Base-by-base conservation (phyloP, 64 coral and sea anemone species). In the Acropora tenuis region DNA sequence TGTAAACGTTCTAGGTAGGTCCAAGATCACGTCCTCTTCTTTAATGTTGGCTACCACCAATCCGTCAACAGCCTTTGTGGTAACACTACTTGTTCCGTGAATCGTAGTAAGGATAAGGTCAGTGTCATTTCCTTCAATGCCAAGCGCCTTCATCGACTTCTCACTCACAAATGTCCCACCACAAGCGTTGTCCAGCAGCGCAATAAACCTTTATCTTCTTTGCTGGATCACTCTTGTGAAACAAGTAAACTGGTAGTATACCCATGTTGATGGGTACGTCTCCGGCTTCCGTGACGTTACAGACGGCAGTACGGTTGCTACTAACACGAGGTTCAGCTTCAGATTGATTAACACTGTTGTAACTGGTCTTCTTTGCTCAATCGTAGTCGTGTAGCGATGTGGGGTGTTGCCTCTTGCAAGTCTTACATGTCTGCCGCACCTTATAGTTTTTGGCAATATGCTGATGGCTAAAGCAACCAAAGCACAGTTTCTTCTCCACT, bases 101-200 rank as follows among this genome's bases (percentile, higher is more conserved):
- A 96, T 93, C 6, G 91, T 93, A 2, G 91, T 93, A 20, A 93
- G 76, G 6, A 83, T 71, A 11, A 93, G 77, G 18, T 80, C 67
- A 50, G 96, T 98, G 3, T 79, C 78, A 52, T 42, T 91, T 71
- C 96, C 89, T 80, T 92, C 74, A 47, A 81, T n/a, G 8, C 93
- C 87, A 41, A 98, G 92, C n/a, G 4, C 9, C 16, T 75, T 47
- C 15, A 68, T 5, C 52, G 78, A 55, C 10, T 91, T 60, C 67
- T 81, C 89, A 1, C 65, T 89, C 17, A 94, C 78, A 57, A 98
- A 98, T 48, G 96, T 98, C 19, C 89, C 80, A 9, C 86, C 86
- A 75, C 96, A 94, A 1, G 63, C 92, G 58, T 98, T 92, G n/a
- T 94, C 92, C 20, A 94, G 89, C 61, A 92, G 73, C 0, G 92